Base-by-base conservation (phyloP, 2,797 vertebrate species). In the Triplophysa yarkandensis region DNA sequence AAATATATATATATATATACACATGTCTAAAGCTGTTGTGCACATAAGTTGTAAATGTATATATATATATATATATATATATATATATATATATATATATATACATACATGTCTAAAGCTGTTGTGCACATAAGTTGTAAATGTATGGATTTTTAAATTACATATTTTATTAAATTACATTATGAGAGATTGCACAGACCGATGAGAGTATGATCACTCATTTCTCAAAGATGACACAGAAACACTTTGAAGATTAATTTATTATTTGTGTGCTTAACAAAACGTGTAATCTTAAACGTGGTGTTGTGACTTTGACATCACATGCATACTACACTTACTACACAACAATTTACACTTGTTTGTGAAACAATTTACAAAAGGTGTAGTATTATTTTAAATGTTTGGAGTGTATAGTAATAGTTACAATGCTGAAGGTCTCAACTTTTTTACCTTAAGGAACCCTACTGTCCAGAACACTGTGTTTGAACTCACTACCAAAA, bases 241-340 rank as follows among this genome's bases (percentile, higher is more conserved):
- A 34, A 77, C 16, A 67, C 10, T 46, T 39, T 48, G 65, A 68
- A 55, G 74, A 77, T 73, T 44, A 65, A 68, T 58, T 17, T 14
- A 6, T 36, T 28, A 36, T 60, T 48, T 52, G 43, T 72, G 44
- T 52, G 63, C 69, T 61, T 57, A 43, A 46, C 44, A 30, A 54
- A 50, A 36, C 52, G 17, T 13, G 4, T 8, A 43, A 76, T 73
- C 44, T 39, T n/a, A n/a, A n/a, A n/a, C n/a, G 16, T 62, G 34
- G 13, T 5, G 6, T 52, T 62, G 23, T 44, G 55, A 28, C 57
- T 76, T 63, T 74, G 27, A 67, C 8, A 21, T 32, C 10, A 30
- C 16, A 60, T 67, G 62, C 63, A 60, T n/a, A n/a, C n/a, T n/a
- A n/a, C n/a, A n/a, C n/a, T n/a, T n/a, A n/a, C n/a, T n/a, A n/a